Percentiles rank a stretch among this genome's conserved stretches.
Conservation (phyloP, 2,888 invertebrate species). For the Congeria kusceri region DNA sequence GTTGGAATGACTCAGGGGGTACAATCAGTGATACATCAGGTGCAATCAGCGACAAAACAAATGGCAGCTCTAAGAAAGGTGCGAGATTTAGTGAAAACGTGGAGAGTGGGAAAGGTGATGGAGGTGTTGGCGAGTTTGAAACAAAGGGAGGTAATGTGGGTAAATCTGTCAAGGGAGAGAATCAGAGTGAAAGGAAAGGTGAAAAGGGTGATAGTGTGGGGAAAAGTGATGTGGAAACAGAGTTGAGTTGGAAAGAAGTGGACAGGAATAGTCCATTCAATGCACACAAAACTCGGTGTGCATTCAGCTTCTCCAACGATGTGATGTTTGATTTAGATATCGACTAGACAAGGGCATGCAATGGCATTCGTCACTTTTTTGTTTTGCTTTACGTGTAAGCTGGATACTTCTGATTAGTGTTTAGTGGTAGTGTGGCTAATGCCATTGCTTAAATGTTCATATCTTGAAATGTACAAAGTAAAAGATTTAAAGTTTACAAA, state of each 20-base stretch:
- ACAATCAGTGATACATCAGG: conserved; percentile 31
- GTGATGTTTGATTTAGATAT: conserved; percentile 83
- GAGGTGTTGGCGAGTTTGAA: conserved; percentile 9
- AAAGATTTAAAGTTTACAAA: no score
- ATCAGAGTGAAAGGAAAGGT: conserved; percentile 23
- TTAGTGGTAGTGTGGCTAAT: no score
- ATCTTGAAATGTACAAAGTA: no score
- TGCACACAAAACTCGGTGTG: conserved; percentile 81
- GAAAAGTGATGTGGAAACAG: conserved; percentile 68
- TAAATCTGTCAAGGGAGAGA: conserved; percentile 8
- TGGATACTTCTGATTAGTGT: no score
- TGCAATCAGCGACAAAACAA: conserved; percentile 49
- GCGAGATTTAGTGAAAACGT: conserved; percentile 15
- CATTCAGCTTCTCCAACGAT: conserved; percentile 81
- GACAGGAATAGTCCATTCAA: conserved; percentile 43
- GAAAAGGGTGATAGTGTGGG: conserved; percentile 36
- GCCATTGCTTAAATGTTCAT: no score
- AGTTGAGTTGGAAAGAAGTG: conserved; percentile 73
- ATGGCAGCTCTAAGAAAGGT: conserved; percentile 21
- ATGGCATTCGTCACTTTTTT: no score
- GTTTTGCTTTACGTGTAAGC: no score
- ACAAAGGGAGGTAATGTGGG: conserved; percentile 8
- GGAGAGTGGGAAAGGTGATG: conserved; percentile 8
- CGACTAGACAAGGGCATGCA: conserved; percentile 61
- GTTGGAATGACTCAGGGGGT: conserved; percentile 43